Evolutionary conservation across 2,113 vertebrate genomes (phyloP).

Genomic region (Taurulus bubalis): DNA sequence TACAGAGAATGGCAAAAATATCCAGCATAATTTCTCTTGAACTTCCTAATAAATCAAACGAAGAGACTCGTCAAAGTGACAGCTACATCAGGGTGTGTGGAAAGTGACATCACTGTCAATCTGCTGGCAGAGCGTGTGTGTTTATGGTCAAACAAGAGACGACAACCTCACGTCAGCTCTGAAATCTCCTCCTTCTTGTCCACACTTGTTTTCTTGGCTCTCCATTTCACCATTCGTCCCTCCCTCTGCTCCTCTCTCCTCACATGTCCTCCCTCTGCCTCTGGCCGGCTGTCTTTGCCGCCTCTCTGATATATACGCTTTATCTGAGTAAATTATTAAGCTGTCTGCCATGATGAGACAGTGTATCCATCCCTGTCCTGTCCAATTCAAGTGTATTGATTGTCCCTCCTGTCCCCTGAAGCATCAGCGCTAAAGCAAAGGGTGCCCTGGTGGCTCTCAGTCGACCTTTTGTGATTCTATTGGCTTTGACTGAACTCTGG

Average conservation of each 20-base stretch:
- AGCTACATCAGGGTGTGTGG: neutral
- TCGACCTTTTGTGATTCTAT: conserved; percentile 57
- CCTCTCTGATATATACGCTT: neutral
- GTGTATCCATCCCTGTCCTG: neutral
- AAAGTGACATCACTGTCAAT: conserved; percentile 30
- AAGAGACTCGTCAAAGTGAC: neutral
- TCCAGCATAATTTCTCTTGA: neutral
- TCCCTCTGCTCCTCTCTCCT: neutral
- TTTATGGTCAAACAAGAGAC: conserved; percentile 33
- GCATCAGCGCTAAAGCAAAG: conserved; percentile 4
- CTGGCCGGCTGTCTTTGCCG: neutral
- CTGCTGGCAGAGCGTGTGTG: conserved; percentile 21
- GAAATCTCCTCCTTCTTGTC: conserved; percentile 12
- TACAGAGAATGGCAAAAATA: neutral
- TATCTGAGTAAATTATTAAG: conserved; percentile 12
- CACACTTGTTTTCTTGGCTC: conserved; percentile 20
- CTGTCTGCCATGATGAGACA: conserved; percentile 1
- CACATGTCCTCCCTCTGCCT: neutral
- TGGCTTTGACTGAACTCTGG: conserved; percentile 55
- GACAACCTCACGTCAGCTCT: conserved; percentile 11
- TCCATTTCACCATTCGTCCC: conserved; percentile 15
- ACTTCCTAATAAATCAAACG: neutral
- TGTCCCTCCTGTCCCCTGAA: conserved; percentile 13
- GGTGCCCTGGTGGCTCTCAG: conserved; percentile 16
- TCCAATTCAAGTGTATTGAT: conserved; percentile 33